These are phyloP conservation scores for Proterorhinus semilunaris DNA, from an alignment of 2,113 vertebrate species.

Conservation along the genomic window DNA sequence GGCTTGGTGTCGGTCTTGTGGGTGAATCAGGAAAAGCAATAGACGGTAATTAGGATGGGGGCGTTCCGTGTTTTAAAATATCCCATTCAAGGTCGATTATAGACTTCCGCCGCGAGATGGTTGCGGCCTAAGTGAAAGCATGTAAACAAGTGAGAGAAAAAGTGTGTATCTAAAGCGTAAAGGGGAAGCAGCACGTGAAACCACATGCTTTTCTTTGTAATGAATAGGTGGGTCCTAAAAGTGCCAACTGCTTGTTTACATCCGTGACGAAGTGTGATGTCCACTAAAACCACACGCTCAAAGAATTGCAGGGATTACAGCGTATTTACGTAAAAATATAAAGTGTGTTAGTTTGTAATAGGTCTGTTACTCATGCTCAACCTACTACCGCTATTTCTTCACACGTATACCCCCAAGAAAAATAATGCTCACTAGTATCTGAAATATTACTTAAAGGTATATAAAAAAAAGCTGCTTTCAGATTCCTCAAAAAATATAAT, in stretches of 20 bases:
- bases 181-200: conserved; percentile 25
- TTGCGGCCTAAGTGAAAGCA: conserved; percentile 46
- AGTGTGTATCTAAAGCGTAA: conserved; percentile 1
- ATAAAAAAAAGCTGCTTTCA: too few species aligned
- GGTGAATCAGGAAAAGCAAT: conserved; percentile 38
- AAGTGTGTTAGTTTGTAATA: neutral
- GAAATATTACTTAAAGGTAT: too few species aligned
- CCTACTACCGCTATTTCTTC: too few species aligned
- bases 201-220: conserved; percentile 27
- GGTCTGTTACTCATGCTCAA: too few species aligned
- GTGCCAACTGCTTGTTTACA: neutral
- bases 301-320: neutral
- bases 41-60: conserved; percentile 53
- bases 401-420: too few species aligned
- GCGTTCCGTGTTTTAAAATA: conserved; percentile 60
- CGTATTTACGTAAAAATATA: neutral
- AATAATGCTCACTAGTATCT: too few species aligned
- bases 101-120: conserved; percentile 19
- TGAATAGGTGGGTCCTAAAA: conserved; percentile 5
- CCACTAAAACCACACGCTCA: neutral
- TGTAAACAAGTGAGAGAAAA: conserved; percentile 15
- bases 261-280: neutral
- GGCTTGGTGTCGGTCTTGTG: conserved; percentile 24
- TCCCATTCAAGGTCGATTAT: conserved; percentile 14
- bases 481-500: too few species aligned